Conservation (phyloP, 2,888 invertebrate species). For the Acholoe squamosa region DNA sequence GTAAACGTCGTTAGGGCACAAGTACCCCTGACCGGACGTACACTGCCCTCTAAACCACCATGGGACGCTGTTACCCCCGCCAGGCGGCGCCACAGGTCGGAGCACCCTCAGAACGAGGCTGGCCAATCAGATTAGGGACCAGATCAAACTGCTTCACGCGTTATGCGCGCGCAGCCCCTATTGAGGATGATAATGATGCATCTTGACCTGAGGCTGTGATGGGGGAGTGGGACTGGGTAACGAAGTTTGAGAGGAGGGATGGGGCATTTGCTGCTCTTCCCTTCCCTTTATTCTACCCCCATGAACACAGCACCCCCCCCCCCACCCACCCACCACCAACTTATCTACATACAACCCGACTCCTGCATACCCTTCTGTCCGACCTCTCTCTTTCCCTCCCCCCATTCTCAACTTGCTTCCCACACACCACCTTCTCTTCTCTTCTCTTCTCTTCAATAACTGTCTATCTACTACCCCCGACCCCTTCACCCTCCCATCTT, state of each 20-base stretch:
- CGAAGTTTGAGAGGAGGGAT: not conserved
- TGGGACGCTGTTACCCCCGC: not conserved
- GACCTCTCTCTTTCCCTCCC: not conserved
- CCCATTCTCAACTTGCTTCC: not conserved
- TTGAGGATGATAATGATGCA: not conserved
- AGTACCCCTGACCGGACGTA: slow-evolving; percentile 7
- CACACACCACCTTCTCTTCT: not conserved
- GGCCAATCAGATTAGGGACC: not conserved
- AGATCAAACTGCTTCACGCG: not conserved
- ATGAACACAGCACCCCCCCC: too few species aligned
- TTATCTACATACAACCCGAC: not conserved
- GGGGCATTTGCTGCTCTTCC: not conserved
- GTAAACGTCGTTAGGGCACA: slow-evolving; percentile 19
- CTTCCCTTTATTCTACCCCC: not conserved
- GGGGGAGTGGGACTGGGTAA: not conserved
- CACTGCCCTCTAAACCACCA: not conserved
- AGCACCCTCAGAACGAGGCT: not conserved
- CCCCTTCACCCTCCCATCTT: not conserved
- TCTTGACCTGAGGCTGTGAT: not conserved
- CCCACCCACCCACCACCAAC: slow-evolving; percentile 4
- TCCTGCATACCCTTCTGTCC: not conserved
- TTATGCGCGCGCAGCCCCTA: not conserved
- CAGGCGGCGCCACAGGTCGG: slow-evolving; percentile 5
- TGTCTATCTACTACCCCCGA: too few species aligned
- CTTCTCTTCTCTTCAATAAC: not conserved